These are phyloP conservation scores for Lates japonicus DNA, from an alignment of 2,797 vertebrate species.

Conservation along the genomic window DNA sequence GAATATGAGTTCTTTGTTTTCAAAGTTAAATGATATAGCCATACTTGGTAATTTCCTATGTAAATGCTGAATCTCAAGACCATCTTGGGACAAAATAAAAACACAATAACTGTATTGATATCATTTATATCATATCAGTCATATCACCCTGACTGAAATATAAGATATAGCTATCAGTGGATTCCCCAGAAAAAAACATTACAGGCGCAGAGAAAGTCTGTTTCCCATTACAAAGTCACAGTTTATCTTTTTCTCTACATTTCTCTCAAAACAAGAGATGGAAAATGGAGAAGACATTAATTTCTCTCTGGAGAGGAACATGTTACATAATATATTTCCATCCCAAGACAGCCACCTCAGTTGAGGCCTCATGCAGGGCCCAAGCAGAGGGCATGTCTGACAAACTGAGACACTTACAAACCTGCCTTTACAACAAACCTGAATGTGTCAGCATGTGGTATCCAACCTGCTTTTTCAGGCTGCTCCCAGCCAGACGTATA, in stretches of 20 bases:
- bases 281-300: constrained; percentile 54
- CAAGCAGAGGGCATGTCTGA: constrained; percentile 36
- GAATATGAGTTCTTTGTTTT: constrained; percentile 17
- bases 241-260: constrained; percentile 52
- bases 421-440: constrained; percentile 6
- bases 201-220: constrained; percentile 52
- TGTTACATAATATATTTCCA: constrained; percentile 71
- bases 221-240: constrained; percentile 67
- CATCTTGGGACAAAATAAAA: constrained; percentile 31
- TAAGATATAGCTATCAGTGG: constrained; percentile 40
- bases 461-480: constrained; percentile 13
- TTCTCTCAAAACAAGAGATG: constrained; percentile 67
- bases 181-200: constrained; percentile 56
- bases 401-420: constrained; percentile 27
- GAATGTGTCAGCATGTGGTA: constrained; percentile 8
- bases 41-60: constrained; percentile 8
- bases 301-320: constrained; percentile 61
- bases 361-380: constrained; percentile 34
- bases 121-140: neutral
- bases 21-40: constrained; percentile 1
- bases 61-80: constrained; percentile 22
- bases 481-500: constrained; percentile 10
- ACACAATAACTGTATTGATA: constrained; percentile 26
- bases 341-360: constrained; percentile 43
- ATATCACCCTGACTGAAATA: constrained; percentile 36